Percentiles rank a stretch among this genome's conserved stretches.
phyloP scores from a whole-genome alignment of 2,113 vertebrate genomes.

The Trogon melanurus region DNA sequence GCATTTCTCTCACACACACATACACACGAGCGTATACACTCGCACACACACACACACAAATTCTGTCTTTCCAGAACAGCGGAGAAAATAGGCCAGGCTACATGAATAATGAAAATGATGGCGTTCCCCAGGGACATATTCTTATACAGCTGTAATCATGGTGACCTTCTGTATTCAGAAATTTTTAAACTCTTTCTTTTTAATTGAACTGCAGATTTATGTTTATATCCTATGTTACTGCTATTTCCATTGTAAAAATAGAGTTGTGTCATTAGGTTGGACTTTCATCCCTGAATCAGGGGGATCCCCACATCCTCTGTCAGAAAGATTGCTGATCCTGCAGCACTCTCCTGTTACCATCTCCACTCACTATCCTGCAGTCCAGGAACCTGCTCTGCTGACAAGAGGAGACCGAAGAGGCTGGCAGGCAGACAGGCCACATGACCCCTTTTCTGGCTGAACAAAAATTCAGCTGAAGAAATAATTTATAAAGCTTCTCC shows the following conservation, averaged over 20 bases:
- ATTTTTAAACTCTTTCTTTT: background rate
- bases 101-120: conserved; percentile 43
- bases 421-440: background rate
- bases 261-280: background rate
- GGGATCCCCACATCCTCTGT: background rate
- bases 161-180: background rate
- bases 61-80: background rate
- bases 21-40: background rate
- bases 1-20: background rate
- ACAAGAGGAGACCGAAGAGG: background rate
- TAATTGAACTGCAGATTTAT: background rate
- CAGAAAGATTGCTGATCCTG: background rate
- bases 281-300: background rate
- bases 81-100: conserved; percentile 30
- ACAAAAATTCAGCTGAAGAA: conserved; percentile 9
- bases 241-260: background rate
- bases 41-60: background rate
- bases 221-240: background rate
- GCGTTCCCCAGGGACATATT: background rate
- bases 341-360: background rate
- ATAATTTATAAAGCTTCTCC: background rate
- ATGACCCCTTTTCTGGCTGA: background rate
- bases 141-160: background rate
- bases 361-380: background rate
- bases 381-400: background rate